phyloP scores from a whole-genome alignment of 2,113 vertebrate species.

The Menidia beryllina region DNA sequence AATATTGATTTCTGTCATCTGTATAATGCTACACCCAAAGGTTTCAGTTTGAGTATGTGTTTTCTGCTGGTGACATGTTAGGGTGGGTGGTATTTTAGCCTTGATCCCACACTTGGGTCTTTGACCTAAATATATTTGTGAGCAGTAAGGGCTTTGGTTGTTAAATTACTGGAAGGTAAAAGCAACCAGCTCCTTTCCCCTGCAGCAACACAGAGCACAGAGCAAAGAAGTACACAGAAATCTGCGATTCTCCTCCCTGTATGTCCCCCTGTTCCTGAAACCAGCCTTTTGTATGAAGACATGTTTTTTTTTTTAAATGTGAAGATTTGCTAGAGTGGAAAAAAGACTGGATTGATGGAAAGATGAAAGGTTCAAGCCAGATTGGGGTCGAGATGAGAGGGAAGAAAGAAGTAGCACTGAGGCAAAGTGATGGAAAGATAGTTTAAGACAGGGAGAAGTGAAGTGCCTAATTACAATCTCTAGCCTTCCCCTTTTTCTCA shows the following conservation, averaged over 20 bases:
- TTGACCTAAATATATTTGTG: slow-evolving; percentile 40
- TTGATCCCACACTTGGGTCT: slow-evolving; percentile 42
- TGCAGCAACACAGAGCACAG: slow-evolving; percentile 32
- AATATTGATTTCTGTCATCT: slow-evolving; percentile 20
- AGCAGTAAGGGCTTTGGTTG: slow-evolving; percentile 30
- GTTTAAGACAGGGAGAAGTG: slow-evolving; percentile 28
- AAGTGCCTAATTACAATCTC: slow-evolving; percentile 47
- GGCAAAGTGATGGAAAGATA: slow-evolving; percentile 31
- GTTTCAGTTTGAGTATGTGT: slow-evolving; percentile 31
- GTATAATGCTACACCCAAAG: slow-evolving; percentile 27
- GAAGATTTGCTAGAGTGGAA: slow-evolving; percentile 14
- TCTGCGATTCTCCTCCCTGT: slow-evolving; percentile 39
- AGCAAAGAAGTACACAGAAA: slow-evolving; percentile 36
- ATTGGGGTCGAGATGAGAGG: slow-evolving; percentile 8
- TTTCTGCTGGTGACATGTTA: slow-evolving; percentile 2
- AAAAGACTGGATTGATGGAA: slow-evolving; percentile 14
- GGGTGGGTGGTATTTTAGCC: slow-evolving; percentile 25
- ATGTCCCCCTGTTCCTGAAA: slow-evolving; percentile 29
- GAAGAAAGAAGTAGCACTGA: slow-evolving; percentile 8
- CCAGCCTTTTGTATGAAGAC: slow-evolving; percentile 50
- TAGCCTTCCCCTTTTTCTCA: slow-evolving; percentile 42
- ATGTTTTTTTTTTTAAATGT: slow-evolving; percentile 19
- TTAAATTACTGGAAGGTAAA: slow-evolving; percentile 52
- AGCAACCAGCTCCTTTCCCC: slow-evolving; percentile 44
- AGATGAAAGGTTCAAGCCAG: slow-evolving; percentile 19